Evolutionary conservation across 2,113 vertebrate species (phyloP), one percentile per base, ranked within the genome.

Genomic region (Aegithalos caudatus): DNA sequence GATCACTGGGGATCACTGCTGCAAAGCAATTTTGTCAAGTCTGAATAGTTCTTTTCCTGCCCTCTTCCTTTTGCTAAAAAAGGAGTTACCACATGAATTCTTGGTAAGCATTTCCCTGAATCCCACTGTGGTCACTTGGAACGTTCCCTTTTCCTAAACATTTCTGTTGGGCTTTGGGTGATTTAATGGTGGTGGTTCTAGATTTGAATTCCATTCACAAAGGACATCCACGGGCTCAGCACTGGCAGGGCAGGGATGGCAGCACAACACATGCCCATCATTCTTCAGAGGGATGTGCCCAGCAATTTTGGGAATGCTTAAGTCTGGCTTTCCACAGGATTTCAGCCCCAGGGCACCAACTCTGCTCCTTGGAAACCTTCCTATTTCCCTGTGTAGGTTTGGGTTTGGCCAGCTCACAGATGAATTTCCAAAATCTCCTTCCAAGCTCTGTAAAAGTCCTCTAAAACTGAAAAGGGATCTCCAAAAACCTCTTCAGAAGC

Each of bases 301-400:
- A 57, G 47, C 1, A 2, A 1, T 31, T 51, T 20, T 13, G 69
- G 60, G 19, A 35, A n/a, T 9, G 7, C 14, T 37, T 3, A 3
- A 22, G 14, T 7, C 56, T 33, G 54, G 8, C 0, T 65, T 60
- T 9, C 42, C 58, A 4, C 1, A 33, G 4, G 47, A 8, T 51
- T 42, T 3, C 12, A 57, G 22, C 48, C 10, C 18, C 11, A 23
- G 5, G 31, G 13, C 3, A 8, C 51, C 20, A 53, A 7, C 31
- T 3, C n/a, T 27, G 60, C 60, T 53, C 3, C 21, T n/a, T 11
- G 57, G 38, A 66, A 70, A 12, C 42, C 15, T 57, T 31, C 11
- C 42, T 33, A 0, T 19, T 38, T 4, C 16, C 28, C 28, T 27
- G 16, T 22, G 37, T 6, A 33, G 10, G 8, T 23, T 0, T 25